These are phyloP conservation scores for Pterostichus madidus DNA, from an alignment of 2,888 invertebrate species.

Conservation along the genomic window DNA sequence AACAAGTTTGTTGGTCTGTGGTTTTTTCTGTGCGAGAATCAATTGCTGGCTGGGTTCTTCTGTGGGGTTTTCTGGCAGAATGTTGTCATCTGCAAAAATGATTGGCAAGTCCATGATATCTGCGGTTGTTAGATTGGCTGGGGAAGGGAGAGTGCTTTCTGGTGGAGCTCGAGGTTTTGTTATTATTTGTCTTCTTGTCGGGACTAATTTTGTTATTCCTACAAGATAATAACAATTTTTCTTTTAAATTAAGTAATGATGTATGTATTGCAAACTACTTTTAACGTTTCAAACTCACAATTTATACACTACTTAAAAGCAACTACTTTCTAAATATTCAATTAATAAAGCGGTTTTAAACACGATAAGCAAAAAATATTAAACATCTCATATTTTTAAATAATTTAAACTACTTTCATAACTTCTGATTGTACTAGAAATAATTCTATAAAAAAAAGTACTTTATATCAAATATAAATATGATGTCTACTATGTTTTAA, in stretches of 20 bases:
- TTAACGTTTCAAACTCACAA: no score
- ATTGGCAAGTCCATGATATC: conserved; percentile 84
- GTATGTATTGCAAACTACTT: background rate
- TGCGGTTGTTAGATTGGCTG: conserved; percentile 78
- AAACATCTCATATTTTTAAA: no score
- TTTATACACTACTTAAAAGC: background rate
- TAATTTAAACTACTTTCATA: no score
- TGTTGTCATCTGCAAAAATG: conserved; percentile 82
- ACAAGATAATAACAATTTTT: conserved; percentile 16
- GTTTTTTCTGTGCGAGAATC: conserved; percentile 59
- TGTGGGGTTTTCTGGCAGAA: conserved; percentile 72
- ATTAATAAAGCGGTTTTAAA: no score
- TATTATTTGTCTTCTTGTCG: conserved; percentile 70
- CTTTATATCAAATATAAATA: no score
- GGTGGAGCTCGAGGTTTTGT: conserved; percentile 66
- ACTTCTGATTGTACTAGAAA: no score
- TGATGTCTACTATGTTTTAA: no score
- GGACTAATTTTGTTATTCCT: conserved; percentile 74
- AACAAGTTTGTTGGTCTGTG: conserved; percentile 68
- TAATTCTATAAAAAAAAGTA: no score
- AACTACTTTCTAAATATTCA: background rate
- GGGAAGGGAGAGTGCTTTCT: conserved; percentile 72
- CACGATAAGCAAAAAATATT: no score
- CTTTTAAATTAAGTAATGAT: background rate
- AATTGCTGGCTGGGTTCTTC: conserved; percentile 33